A percentile compares a stretch with the other conserved stretches of the same genome.
Conservation (phyloP, 2,113 vertebrate species). For the Eptatretus burgeri region DNA sequence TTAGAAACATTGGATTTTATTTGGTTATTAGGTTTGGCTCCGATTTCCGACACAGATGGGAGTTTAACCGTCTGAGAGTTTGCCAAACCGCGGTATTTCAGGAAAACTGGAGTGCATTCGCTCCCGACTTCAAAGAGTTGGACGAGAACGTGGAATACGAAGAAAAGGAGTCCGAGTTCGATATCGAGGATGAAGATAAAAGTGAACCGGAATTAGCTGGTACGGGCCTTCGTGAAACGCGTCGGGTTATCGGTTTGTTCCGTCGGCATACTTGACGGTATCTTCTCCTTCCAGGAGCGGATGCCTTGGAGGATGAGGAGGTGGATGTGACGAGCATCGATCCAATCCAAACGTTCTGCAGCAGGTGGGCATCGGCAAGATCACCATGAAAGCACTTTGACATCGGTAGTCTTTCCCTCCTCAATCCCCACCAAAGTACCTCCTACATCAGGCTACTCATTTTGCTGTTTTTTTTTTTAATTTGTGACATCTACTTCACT, state of each 20-base stretch:
- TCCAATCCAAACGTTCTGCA: conserved; percentile 75
- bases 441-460: no score
- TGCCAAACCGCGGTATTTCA: conserved; percentile 11
- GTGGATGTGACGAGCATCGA: conserved; percentile 89
- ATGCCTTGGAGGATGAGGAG: conserved; percentile 79
- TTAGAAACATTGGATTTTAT: background rate
- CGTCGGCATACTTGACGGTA: background rate
- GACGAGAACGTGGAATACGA: conserved; percentile 96
- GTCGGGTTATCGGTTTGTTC: background rate
- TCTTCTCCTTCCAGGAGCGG: conserved; percentile 29
- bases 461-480: no score
- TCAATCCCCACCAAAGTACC: no score
- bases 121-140: conserved; percentile 89
- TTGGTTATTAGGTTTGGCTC: background rate
- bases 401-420: no score
- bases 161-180: conserved; percentile 83
- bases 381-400: conserved; percentile 1
- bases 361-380: conserved; percentile 27
- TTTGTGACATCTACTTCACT: no score
- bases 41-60: background rate
- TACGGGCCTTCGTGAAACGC: conserved; percentile 13
- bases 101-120: conserved; percentile 99
- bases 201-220: conserved; percentile 91
- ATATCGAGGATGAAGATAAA: conserved; percentile 95
- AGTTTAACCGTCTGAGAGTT: no score